Base-by-base conservation (phyloP, 2,113 vertebrate species). In the Pica pica region DNA sequence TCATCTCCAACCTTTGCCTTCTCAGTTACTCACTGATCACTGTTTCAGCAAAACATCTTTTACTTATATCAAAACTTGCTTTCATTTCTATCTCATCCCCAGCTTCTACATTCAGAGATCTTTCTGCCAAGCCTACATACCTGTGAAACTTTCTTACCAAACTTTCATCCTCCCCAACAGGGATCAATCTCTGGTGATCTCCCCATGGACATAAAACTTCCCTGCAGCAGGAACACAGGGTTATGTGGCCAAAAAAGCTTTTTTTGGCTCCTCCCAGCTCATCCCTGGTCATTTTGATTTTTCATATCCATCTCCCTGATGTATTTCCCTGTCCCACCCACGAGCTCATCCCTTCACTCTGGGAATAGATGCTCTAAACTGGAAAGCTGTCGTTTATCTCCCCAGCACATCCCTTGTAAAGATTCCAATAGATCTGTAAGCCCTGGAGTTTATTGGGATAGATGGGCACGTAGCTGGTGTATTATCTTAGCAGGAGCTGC, bases 401-500 rank as follows among this genome's bases (percentile, higher is more conserved):
- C 31, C 18, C n/a, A 61, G 47, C 44, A 61, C 8, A 67, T 52
- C 74, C 73, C 77, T 73, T 68, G 65, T 56, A 63, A 78, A 59
- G 89, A 75, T 71, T 64, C 82, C 82, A 55, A 80, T 35, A 90
- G 91, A 81, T 71, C 70, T 93, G 93, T 75, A 44, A 88, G 47
- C 31, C 61, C 44, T 16, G 22, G 70, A 52, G 80, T 87, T 95
- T 87, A 95, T 92, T 73, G 93, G 79, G 83, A 83, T 74, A 83
- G 94, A 96, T 90, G 69, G 87, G 73, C 90, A 42, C 85, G 89
- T 52, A 82, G 84, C 78, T 83, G 87, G 83, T 30, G 90, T 12
- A 84, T 94, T 91, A 95, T 95, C 90, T 89, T 46, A 92, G 87
- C 83, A 84, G 71, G 59, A 77, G 89, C 80, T 94, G 90, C 93